Evolutionary conservation across 2,888 invertebrate species (phyloP).

Genomic region (Sipha maydis): DNA sequence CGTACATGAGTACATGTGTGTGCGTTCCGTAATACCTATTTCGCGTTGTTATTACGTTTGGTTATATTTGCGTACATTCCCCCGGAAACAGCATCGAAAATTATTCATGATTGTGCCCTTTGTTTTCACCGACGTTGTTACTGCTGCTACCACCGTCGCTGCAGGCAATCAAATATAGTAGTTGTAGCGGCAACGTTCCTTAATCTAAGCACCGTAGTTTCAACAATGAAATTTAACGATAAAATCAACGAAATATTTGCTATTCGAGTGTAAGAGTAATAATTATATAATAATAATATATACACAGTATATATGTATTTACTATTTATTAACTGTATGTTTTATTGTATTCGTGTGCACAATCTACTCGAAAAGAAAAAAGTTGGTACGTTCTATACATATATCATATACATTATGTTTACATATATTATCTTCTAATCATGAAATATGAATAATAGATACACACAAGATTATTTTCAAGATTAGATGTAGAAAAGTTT

Average conservation of each 20-base stretch:
- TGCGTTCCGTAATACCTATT: background rate
- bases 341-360: background rate
- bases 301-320: background rate
- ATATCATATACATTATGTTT: too few relatives aligned
- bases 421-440: too few relatives aligned
- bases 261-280: background rate
- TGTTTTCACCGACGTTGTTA: slow-evolving; percentile 10
- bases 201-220: slow-evolving; percentile 31
- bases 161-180: background rate
- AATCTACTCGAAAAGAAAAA: background rate
- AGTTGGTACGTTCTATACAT: background rate
- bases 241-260: slow-evolving; percentile 38
- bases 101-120: slow-evolving; percentile 51
- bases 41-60: background rate
- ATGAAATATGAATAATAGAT: too few relatives aligned
- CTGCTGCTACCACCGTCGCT: background rate
- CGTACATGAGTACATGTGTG: background rate
- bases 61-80: background rate
- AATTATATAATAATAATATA: background rate
- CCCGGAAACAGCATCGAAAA: slow-evolving; percentile 24
- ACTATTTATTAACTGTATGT: background rate
- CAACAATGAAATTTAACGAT: slow-evolving; percentile 28
- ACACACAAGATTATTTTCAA: too few relatives aligned
- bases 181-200: slow-evolving; percentile 16
- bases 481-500: too few relatives aligned